Base-by-base conservation (phyloP, 2,113 vertebrate genomes). In the Macrotis lagotis region DNA sequence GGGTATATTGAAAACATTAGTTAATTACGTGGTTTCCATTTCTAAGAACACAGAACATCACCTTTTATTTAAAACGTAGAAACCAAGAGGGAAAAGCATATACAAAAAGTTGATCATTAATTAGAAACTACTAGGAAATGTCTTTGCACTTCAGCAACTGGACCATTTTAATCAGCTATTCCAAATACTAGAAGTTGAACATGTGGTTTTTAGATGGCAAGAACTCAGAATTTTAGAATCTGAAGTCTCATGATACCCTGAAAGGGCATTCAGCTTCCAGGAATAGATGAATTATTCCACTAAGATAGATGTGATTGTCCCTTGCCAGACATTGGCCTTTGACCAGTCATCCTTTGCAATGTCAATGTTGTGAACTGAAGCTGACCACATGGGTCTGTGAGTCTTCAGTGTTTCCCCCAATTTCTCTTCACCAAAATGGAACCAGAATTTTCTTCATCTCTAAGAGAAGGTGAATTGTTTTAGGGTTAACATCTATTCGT, bases 401-500 rank as follows among this genome's bases (percentile, higher is more conserved):
- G 50, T 47, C 48, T 83, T 37, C 88, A 47, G 50, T 28, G 50
- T 49, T 2, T 48, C 37, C 37, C 0, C 89, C 49, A 0, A 50
- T 49, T 50, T 28, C 25, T 90, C 91, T n/a, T 2, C 48, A 48
- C 44, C 0, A 49, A 83, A 91, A 28, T 51, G 90, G 92, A 48
- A 51, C 50, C 55, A 5, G 50, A 44, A 51, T 83, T 90, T 91
- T 55, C 91, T 93, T 89, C 44, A 88, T 94, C 88, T 93, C 59
- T n/a, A 50, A 92, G 92, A 50, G 88, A 91, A 95, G 90, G 89
- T 92, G 92, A 93, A 96, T 95, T 94, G 92, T 91, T 97, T 93
- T 51, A 88, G 91, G 91, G 55, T 51, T 55, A 48, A 66, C 88
- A 90, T 74, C 74, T 37, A 0, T 0, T 51, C 44, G 37, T 16